phyloP scores from a whole-genome alignment of 1,140 invertebrate genomes.

The Rhizoglyphus robini region DNA sequence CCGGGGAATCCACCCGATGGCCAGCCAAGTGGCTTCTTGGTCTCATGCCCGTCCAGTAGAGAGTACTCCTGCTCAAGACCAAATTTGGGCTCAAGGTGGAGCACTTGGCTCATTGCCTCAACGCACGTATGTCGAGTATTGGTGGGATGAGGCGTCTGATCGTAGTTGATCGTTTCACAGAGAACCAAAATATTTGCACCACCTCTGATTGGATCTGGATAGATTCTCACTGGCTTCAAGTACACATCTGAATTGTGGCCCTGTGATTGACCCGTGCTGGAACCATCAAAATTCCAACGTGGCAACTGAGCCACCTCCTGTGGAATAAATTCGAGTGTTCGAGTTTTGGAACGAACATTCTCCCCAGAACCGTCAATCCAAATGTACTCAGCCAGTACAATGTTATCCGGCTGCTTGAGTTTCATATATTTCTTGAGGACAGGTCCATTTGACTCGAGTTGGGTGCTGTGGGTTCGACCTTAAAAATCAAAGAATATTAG shows the following conservation, averaged over 20 bases:
- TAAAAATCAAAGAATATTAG: background rate
- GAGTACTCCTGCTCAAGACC: slow-evolving; percentile 90
- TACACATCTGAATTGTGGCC: slow-evolving; percentile 45
- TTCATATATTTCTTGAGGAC: slow-evolving; percentile 54
- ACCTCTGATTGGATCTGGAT: slow-evolving; percentile 69
- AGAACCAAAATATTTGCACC: slow-evolving; percentile 80
- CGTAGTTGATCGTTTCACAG: slow-evolving; percentile 61
- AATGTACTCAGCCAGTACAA: slow-evolving; percentile 70
- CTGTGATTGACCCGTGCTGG: slow-evolving; percentile 56
- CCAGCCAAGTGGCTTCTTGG: slow-evolving; percentile 81
- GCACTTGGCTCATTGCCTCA: slow-evolving; percentile 35
- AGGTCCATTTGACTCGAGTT: slow-evolving; percentile 53
- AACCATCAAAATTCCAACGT: slow-evolving; percentile 90
- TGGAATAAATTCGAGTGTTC: slow-evolving; percentile 41
- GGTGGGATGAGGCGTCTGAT: slow-evolving; percentile 51
- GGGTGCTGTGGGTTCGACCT: background rate
- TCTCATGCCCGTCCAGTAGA: slow-evolving; percentile 51
- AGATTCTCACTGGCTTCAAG: slow-evolving; percentile 73
- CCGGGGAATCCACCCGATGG: slow-evolving; percentile 83
- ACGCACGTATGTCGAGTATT: slow-evolving; percentile 26
- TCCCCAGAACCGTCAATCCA: slow-evolving; percentile 96
- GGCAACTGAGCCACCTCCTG: slow-evolving; percentile 52
- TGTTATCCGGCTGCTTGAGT: slow-evolving; percentile 55
- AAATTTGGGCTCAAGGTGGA: slow-evolving; percentile 74
- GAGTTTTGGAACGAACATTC: slow-evolving; percentile 68